phyloP scores from a whole-genome alignment of 2,888 invertebrate genomes.

The Euplagia quadripunctaria region DNA sequence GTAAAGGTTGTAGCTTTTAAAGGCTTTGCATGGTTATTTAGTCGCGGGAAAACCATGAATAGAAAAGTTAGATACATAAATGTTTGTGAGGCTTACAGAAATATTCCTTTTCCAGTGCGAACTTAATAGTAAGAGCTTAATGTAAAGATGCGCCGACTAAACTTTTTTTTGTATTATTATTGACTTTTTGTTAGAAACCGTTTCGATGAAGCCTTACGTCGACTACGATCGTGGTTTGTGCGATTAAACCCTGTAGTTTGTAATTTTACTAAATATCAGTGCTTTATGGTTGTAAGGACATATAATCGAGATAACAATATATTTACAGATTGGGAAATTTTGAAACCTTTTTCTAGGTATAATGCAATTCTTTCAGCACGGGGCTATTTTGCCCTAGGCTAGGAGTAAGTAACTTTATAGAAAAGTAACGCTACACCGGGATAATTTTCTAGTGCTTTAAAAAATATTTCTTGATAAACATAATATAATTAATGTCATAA shows the following conservation, averaged over 20 bases:
- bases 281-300: background rate
- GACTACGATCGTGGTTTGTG: background rate
- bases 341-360: no score
- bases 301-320: background rate
- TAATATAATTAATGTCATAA: conserved; percentile 1
- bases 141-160: background rate
- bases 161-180: background rate
- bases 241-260: background rate
- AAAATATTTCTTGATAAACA: no score
- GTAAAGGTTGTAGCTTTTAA: conserved; percentile 41
- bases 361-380: no score
- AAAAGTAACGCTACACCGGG: no score
- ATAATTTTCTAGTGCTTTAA: no score
- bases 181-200: no score
- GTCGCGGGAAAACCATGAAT: conserved; percentile 29
- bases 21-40: conserved; percentile 26
- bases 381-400: no score
- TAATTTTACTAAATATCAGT: background rate
- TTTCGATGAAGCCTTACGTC: no score
- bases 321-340: no score
- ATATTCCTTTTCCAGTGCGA: background rate
- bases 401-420: no score
- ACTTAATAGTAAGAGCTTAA: background rate
- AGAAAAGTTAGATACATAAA: conserved; percentile 8
- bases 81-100: background rate